phyloP scores from a whole-genome alignment of 2,113 vertebrate genomes.

The Pyxicephalus adspersus region DNA sequence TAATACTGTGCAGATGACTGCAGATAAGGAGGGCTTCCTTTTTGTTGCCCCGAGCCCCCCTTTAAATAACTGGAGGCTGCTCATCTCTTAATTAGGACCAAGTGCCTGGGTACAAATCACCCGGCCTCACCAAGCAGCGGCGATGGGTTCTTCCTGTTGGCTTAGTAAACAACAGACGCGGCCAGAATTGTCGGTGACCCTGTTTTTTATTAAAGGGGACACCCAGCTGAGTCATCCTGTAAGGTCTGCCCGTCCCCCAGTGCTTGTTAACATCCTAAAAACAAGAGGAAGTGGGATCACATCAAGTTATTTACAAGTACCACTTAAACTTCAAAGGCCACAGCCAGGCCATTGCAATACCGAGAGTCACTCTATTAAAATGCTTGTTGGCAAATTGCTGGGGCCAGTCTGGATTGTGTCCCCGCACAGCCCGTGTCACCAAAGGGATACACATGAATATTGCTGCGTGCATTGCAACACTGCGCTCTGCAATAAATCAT shows the following conservation, averaged over 20 bases:
- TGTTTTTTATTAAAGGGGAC: slow-evolving; percentile 79
- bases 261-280: slow-evolving; percentile 84
- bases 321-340: slow-evolving; percentile 79
- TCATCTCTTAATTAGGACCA: slow-evolving; percentile 79
- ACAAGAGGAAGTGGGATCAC: slow-evolving; percentile 78
- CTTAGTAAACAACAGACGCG: slow-evolving; percentile 72
- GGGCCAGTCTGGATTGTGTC: slow-evolving; percentile 10
- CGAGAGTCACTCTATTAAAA: slow-evolving; percentile 54
- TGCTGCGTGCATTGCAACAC: background rate
- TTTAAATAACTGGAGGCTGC: slow-evolving; percentile 73
- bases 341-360: slow-evolving; percentile 60
- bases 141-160: slow-evolving; percentile 69
- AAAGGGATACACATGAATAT: background rate
- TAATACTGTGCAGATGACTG: too few species aligned
- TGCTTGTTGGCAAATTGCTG: slow-evolving; percentile 24
- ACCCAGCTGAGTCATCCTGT: slow-evolving; percentile 79
- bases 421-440: slow-evolving; percentile 35
- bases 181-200: slow-evolving; percentile 62
- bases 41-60: background rate
- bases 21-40: too few species aligned
- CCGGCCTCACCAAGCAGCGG: slow-evolving; percentile 59
- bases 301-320: slow-evolving; percentile 83
- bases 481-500: too few species aligned
- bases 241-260: slow-evolving; percentile 76
- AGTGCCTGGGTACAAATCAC: slow-evolving; percentile 68